phyloP scores from a whole-genome alignment of 2,888 invertebrate genomes.

The Eurytoma californica region DNA sequence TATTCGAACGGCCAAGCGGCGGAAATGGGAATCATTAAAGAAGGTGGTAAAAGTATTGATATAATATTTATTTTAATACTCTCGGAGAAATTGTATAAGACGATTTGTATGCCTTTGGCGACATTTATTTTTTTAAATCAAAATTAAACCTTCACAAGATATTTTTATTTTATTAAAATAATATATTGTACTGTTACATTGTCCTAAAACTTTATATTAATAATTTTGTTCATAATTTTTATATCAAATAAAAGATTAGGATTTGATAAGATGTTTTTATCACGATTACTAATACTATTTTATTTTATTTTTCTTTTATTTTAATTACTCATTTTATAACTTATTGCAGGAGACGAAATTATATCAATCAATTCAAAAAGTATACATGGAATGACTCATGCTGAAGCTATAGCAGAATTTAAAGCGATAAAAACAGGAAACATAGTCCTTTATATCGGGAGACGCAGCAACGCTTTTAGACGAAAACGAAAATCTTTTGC shows the following conservation, averaged over 20 bases:
- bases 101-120: too few species aligned
- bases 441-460: slow-evolving; percentile 84
- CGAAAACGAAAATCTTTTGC: slow-evolving; percentile 67
- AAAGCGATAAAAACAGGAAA: slow-evolving; percentile 87
- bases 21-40: slow-evolving; percentile 85
- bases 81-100: too few species aligned
- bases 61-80: not conserved
- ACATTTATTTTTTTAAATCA: too few species aligned
- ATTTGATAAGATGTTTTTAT: too few species aligned
- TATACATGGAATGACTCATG: slow-evolving; percentile 85
- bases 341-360: slow-evolving; percentile 84
- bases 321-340: slow-evolving; percentile 62
- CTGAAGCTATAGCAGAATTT: slow-evolving; percentile 87
- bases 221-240: too few species aligned
- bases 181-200: too few species aligned
- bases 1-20: slow-evolving; percentile 91
- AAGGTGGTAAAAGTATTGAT: slow-evolving; percentile 79
- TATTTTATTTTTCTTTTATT: too few species aligned
- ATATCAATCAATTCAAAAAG: slow-evolving; percentile 87
- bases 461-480: slow-evolving; percentile 70
- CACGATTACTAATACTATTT: too few species aligned
- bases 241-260: too few species aligned
- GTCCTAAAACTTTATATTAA: too few species aligned
- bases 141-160: too few species aligned
- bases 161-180: too few species aligned